Base-by-base conservation (phyloP, 2,888 invertebrate genomes). In the Agonum fuliginosum region DNA sequence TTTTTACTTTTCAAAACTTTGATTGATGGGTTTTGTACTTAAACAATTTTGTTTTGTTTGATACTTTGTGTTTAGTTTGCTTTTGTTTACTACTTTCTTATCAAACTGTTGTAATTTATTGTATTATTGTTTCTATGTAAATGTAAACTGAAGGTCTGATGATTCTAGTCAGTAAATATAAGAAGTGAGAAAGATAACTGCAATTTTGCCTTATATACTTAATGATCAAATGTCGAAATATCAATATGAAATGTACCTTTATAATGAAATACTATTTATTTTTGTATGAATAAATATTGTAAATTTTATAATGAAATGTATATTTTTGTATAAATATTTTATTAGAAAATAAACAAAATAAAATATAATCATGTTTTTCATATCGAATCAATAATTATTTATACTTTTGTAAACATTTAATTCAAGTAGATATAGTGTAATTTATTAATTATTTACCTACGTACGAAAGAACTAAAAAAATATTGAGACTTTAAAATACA, bases 251-350 rank as follows among this genome's bases (percentile, higher is more conserved):
- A 70, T 70, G 70, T 70, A 70, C 46, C 70, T 70, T 22, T 43
- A 46, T 17, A 65, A 65, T 34, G 34, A 65, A 37, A 34, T 24
- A 14, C 20, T 46, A 51, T 71, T 48, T 71, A 71, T 74, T 65
- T 65, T 58, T 58, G 58, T 46, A 65, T n/a, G 30, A 75, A 75
- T 62, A 62, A 62, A 62, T 67, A 75, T 51, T 75, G 67, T 67
- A 73, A 43, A 74, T 41, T 67, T 43, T 70, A 67, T 67, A 62
- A 51, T 48, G 34, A 65, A 62, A 65, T 75, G 75, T 75, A 75
- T 75, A 75, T 75, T 75, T 65, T 75, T 75, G 75, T 75, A 75
- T 67, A 75, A 75, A 75, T 73, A 74, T 65, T 74, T 62, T 74
- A 43, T 24, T 74, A 65, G 34, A 12, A 74, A 74, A 74, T 65